phyloP scores from a whole-genome alignment of 1,140 invertebrate species.

The Piezodorus guildinii region DNA sequence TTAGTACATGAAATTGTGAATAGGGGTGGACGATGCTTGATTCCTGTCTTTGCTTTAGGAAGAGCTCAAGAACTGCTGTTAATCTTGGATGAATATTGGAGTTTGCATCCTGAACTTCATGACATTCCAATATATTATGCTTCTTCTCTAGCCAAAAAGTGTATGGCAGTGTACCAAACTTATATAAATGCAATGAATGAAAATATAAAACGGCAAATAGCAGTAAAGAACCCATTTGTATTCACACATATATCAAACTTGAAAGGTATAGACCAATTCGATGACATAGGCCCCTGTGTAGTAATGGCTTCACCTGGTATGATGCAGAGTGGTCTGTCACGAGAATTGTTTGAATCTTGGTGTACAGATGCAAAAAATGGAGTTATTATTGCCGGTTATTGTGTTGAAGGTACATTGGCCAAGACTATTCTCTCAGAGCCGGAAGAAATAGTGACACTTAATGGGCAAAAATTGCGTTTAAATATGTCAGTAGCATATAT shows the following conservation, averaged over 20 bases:
- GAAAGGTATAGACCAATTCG: constrained; percentile 99
- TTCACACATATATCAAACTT: constrained; percentile 98
- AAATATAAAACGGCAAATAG: constrained; percentile 87
- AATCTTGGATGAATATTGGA: constrained; percentile 98
- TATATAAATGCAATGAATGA: constrained; percentile 99
- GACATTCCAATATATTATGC: constrained; percentile 99
- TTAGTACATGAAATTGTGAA: constrained; percentile 93
- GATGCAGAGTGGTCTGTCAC: constrained; percentile 97
- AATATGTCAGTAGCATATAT: constrained; percentile 99
- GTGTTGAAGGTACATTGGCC: constrained; percentile 95
- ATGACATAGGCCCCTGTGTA: constrained; percentile 97
- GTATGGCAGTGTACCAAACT: constrained; percentile 99
- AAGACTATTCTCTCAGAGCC: constrained; percentile 96
- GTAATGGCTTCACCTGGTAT: constrained; percentile 99
- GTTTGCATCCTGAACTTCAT: constrained; percentile 92
- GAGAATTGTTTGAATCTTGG: constrained; percentile 98
- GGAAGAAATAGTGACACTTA: constrained; percentile 91
- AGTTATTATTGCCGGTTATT: constrained; percentile 96
- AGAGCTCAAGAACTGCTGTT: constrained; percentile 92
- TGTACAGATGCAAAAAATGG: constrained; percentile 97
- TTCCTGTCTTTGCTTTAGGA: constrained; percentile 97
- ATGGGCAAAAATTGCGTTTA: constrained; percentile 87
- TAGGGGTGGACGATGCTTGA: constrained; percentile 90
- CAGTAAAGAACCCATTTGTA: constrained; percentile 97
- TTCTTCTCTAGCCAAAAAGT: constrained; percentile 96